Conservation (phyloP, 2,797 vertebrate species). For the Bradypodion pumilum region DNA sequence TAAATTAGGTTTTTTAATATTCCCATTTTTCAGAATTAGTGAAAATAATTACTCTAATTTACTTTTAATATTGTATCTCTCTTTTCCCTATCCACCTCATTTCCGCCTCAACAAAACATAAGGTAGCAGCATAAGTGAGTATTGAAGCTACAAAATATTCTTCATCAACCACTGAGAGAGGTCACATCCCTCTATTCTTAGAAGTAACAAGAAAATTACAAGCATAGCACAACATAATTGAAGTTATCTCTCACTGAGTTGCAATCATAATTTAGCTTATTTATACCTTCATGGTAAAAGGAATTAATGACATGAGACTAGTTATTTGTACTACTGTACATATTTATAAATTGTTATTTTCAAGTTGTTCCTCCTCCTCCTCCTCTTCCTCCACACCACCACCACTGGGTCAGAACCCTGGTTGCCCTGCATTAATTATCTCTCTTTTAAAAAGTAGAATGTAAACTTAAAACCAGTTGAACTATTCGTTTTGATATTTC, state of each 20-base stretch:
- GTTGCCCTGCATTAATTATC: no score
- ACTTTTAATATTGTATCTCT: no score
- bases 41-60: no score
- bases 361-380: no score
- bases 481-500: accelerated
- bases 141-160: not conserved
- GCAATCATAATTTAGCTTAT: not conserved
- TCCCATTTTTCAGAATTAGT: slow-evolving; percentile 10
- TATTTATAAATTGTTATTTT: no score
- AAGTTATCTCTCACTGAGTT: not conserved
- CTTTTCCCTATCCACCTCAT: not conserved
- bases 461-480: not conserved
- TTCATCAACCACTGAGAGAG: not conserved
- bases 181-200: no score
- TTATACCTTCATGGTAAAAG: no score
- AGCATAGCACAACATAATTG: not conserved
- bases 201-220: not conserved
- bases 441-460: not conserved
- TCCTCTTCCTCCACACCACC: no score
- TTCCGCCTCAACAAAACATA: not conserved
- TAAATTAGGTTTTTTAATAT: no score
- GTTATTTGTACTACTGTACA: no score
- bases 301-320: no score
- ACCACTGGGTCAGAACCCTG: no score
- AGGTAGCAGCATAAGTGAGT: not conserved